phyloP scores from a whole-genome alignment of 2,113 vertebrate species.

The Cheilinus undulatus region DNA sequence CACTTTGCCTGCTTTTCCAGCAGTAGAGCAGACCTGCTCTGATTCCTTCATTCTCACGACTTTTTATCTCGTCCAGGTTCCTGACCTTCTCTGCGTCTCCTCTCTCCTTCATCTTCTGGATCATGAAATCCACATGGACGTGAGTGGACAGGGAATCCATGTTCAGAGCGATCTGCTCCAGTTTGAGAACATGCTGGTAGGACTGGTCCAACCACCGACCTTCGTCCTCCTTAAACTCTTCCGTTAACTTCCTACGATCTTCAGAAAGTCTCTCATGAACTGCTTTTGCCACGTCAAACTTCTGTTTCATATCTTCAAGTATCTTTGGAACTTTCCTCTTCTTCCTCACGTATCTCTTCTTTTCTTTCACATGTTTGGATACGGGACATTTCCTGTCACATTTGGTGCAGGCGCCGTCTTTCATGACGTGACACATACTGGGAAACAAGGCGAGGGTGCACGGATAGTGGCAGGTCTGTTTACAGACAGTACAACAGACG shows the following conservation, averaged over 20 bases:
- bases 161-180: constrained; percentile 16
- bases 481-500: not conserved
- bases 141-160: not conserved
- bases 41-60: not conserved
- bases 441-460: not conserved
- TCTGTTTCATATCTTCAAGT: not conserved
- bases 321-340: not conserved
- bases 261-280: not conserved
- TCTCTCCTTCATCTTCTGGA: constrained; percentile 25
- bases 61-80: constrained; percentile 22
- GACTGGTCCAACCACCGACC: not conserved
- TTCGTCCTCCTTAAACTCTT: not conserved
- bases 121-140: constrained; percentile 3
- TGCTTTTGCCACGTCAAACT: not conserved
- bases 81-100: not conserved
- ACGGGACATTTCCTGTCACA: not conserved
- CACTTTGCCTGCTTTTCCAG: too few relatives aligned
- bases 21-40: fast-evolving
- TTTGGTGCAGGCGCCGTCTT: not conserved
- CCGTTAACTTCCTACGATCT: not conserved
- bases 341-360: not conserved
- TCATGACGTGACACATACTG: not conserved
- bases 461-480: not conserved
- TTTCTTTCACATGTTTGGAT: not conserved
- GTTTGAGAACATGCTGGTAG: not conserved